Percentiles rank a stretch among this genome's conserved stretches.
Conservation (phyloP, 2,888 invertebrate species). For the Icerya purchasi region DNA sequence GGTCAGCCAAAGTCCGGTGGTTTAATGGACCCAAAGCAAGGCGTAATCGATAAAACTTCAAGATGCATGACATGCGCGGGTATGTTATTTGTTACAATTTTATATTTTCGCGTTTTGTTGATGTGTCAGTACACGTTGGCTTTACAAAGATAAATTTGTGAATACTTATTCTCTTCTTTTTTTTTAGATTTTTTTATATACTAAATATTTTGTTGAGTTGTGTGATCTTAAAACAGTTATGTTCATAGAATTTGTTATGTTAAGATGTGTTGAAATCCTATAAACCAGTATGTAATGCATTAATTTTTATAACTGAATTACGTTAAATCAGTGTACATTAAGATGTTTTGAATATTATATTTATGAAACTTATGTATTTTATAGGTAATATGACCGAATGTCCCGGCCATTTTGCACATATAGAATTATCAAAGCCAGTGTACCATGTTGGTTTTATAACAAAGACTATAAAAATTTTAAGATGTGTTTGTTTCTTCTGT, state of each 20-base stretch:
- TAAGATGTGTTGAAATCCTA: no score
- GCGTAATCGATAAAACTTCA: conserved; percentile 82
- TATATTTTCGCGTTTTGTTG: neutral
- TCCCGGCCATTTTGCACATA: conserved; percentile 97
- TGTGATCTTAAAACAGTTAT: no score
- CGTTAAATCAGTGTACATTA: no score
- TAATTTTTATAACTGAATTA: no score
- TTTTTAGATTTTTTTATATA: no score
- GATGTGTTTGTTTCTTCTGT: conserved; percentile 98
- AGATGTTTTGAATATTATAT: neutral
- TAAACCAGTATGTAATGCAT: no score
- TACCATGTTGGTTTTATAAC: conserved; percentile 95
- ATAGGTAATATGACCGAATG: conserved; percentile 87
- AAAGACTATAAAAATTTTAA: conserved; percentile 87
- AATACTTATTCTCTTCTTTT: no score
- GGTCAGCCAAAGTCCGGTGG: conserved; percentile 94
- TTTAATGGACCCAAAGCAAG: conserved; percentile 97
- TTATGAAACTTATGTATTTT: neutral
- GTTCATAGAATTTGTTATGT: no score
- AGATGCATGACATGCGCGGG: conserved; percentile 86
- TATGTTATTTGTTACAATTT: conserved; percentile 13
- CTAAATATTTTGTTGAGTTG: no score
- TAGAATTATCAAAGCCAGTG: conserved; percentile 94
- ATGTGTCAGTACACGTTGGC: no score
- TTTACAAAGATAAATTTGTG: no score